These are phyloP conservation scores for Mirounga angustirostris DNA, from an alignment of 2,113 vertebrate species.

Conservation along the genomic window DNA sequence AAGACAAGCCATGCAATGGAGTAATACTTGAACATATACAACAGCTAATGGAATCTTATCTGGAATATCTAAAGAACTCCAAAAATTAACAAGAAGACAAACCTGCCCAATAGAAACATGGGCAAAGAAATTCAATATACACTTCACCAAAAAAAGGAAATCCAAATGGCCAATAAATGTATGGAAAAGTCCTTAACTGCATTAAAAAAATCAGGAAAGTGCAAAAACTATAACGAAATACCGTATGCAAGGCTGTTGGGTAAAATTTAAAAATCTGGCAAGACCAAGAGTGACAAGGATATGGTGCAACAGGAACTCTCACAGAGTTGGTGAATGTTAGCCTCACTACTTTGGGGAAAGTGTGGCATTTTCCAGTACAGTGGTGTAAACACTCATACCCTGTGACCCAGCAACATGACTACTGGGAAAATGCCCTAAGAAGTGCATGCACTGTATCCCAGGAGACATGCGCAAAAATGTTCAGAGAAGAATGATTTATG, in stretches of 20 bases:
- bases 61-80: background rate
- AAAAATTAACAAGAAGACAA: conserved; percentile 7
- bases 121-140: background rate
- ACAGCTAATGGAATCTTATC: background rate
- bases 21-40: background rate
- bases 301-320: background rate
- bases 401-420: background rate
- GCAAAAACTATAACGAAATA: background rate
- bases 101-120: background rate
- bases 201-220: background rate
- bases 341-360: background rate
- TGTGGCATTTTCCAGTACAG: background rate
- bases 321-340: background rate
- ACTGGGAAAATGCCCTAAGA: background rate
- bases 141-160: background rate
- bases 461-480: background rate
- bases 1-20: background rate
- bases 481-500: background rate
- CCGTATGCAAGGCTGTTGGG: background rate
- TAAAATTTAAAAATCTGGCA: background rate
- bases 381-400: background rate
- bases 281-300: background rate
- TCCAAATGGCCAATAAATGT: background rate
- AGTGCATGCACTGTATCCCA: background rate
- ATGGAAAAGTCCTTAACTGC: background rate